These are phyloP conservation scores for Scelioninae gen. 2 DNA, from an alignment of 2,888 invertebrate species.

Conservation along the genomic window DNA sequence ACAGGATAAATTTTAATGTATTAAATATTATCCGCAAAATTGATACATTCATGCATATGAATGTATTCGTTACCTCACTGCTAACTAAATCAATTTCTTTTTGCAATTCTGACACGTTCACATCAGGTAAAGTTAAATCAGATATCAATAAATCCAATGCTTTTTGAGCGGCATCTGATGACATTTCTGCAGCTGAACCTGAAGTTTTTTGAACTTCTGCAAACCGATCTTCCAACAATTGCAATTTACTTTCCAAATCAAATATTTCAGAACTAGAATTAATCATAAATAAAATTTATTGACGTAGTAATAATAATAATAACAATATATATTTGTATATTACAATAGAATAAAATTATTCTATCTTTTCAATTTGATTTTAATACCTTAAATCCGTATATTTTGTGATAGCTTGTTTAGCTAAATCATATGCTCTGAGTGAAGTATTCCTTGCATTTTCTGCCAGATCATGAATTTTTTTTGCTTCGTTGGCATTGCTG, in stretches of 20 bases:
- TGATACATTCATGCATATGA: too few relatives aligned
- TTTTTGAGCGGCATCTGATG: conserved; percentile 87
- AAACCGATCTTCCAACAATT: conserved; percentile 82
- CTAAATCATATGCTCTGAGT: conserved; percentile 85
- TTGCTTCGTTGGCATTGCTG: conserved; percentile 82
- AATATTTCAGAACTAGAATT: conserved; percentile 77
- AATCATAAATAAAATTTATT: too few relatives aligned
- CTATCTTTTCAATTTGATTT: background rate
- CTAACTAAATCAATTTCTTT: conserved; percentile 83
- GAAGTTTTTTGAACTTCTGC: conserved; percentile 83
- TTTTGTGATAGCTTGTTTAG: conserved; percentile 85
- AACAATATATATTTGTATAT: too few relatives aligned
- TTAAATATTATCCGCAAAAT: too few relatives aligned
- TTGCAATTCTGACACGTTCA: conserved; percentile 84
- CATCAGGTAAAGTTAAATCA: conserved; percentile 85
- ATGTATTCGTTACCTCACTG: conserved; percentile 77
- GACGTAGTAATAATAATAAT: too few relatives aligned
- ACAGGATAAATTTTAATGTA: background rate
- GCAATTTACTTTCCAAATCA: conserved; percentile 81
- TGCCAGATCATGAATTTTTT: conserved; percentile 84
- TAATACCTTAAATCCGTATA: conserved; percentile 83
- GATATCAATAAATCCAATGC: conserved; percentile 88
- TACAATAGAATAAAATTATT: too few relatives aligned
- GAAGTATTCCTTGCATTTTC: conserved; percentile 90
- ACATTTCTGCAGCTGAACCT: conserved; percentile 83